These are phyloP conservation scores for Drosophila funebris DNA, from an alignment of 1,140 invertebrate species.

Conservation along the genomic window DNA sequence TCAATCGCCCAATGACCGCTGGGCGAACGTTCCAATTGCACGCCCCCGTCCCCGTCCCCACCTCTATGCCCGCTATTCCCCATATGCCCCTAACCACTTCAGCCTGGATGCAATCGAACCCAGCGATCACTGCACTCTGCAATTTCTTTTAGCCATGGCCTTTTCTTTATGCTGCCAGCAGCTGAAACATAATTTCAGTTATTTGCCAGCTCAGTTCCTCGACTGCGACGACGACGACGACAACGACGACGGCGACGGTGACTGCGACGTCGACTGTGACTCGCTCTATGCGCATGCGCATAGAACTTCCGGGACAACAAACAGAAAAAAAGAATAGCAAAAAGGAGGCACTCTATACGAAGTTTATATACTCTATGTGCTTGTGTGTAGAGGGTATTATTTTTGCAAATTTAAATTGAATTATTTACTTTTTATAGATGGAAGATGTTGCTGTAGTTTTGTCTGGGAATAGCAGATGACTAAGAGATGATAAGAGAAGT, in stretches of 20 bases:
- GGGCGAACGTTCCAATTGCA: slow-evolving; percentile 53
- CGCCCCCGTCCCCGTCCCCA: not conserved
- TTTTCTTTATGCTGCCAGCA: slow-evolving; percentile 43
- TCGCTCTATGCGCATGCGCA: slow-evolving; percentile 70
- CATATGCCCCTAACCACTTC: not conserved
- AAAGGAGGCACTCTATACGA: not conserved
- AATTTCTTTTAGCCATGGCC: slow-evolving; percentile 48
- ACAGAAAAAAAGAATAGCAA: slow-evolving; percentile 42
- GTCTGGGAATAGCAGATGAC: too few relatives aligned
- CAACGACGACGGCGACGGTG: not conserved
- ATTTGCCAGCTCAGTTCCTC: slow-evolving; percentile 71
- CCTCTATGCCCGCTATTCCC: not conserved
- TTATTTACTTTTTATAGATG: too few relatives aligned
- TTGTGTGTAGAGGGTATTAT: not conserved
- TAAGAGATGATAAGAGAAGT: too few relatives aligned
- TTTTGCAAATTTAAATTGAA: too few relatives aligned
- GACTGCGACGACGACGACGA: slow-evolving; percentile 7
- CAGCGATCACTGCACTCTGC: slow-evolving; percentile 42
- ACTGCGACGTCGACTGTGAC: slow-evolving; percentile 25
- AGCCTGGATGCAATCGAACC: slow-evolving; percentile 34
- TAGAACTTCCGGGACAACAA: slow-evolving; percentile 74
- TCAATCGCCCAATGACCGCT: slow-evolving; percentile 53
- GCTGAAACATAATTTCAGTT: slow-evolving; percentile 71
- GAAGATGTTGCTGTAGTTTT: too few relatives aligned
- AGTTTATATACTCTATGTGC: slow-evolving; percentile 4